phyloP scores from a whole-genome alignment of 2,797 vertebrate genomes.

The Arnoldichthys spilopterus region DNA sequence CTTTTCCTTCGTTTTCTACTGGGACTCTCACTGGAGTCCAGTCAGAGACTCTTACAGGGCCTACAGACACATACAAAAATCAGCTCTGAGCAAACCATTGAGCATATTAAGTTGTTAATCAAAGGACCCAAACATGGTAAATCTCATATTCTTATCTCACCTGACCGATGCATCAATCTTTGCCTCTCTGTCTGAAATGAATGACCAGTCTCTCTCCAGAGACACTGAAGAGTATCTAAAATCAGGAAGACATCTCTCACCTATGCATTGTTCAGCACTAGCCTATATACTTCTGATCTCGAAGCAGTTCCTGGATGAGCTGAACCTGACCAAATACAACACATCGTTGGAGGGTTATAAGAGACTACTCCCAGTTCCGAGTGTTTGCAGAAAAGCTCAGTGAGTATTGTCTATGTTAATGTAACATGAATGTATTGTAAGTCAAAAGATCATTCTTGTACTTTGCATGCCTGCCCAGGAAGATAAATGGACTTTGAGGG shows the following conservation, averaged over 20 bases:
- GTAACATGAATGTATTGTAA: too few species aligned
- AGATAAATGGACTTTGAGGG: too few species aligned
- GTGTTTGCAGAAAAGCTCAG: too few species aligned
- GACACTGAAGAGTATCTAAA: background rate
- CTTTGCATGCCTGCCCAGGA: too few species aligned
- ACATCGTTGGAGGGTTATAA: too few species aligned
- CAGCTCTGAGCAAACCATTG: background rate
- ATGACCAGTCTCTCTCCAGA: too few species aligned
- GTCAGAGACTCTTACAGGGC: background rate
- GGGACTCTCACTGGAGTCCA: background rate
- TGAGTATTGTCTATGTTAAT: too few species aligned
- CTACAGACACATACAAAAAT: background rate
- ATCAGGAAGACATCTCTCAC: background rate
- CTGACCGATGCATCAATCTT: background rate
- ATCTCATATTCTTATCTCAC: background rate
- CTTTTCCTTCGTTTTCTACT: background rate
- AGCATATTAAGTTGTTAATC: background rate
- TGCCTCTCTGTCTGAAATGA: background rate
- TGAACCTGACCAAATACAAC: too few species aligned
- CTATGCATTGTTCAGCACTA: background rate
- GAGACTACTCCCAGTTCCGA: too few species aligned
- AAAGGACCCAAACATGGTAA: background rate
- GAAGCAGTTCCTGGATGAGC: too few species aligned
- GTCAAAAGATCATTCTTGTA: too few species aligned
- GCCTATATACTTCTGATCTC: too few species aligned